Evolutionary conservation across 2,888 invertebrate species (phyloP).

Genomic region (Mycogona germanica): DNA sequence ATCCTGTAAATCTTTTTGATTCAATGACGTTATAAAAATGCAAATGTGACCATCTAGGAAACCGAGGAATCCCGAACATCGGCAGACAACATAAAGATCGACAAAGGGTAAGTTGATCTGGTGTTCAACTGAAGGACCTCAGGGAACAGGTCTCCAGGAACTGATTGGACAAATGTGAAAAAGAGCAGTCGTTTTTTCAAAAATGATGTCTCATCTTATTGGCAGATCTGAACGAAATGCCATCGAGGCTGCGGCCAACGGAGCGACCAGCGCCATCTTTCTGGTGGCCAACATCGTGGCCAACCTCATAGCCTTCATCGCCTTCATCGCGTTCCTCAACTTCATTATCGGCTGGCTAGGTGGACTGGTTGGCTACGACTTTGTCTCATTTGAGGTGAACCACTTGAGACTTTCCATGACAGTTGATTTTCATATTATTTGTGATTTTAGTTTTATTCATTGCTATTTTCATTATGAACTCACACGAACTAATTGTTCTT

Average conservation of each 20-base stretch:
- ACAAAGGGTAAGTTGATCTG: conserved; percentile 58
- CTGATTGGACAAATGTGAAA: no score
- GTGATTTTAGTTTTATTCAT: no score
- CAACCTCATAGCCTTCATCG: conserved; percentile 82
- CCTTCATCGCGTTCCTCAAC: conserved; percentile 74
- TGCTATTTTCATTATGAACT: no score
- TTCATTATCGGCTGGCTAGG: conserved; percentile 69
- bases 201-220: no score
- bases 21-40: no score
- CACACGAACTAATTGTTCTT: no score
- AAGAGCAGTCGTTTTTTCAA: no score
- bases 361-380: conserved; percentile 51
- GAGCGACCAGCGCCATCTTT: conserved; percentile 65
- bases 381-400: conserved; percentile 41
- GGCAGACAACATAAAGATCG: conserved; percentile 57
- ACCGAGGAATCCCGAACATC: conserved; percentile 64
- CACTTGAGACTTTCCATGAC: no score
- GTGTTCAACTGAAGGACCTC: no score
- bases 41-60: no score
- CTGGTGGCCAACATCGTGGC: conserved; percentile 78
- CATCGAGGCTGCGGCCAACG: conserved; percentile 82
- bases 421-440: neutral
- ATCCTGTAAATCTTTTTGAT: no score
- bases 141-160: no score
- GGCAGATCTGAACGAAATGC: conserved; percentile 67